These are phyloP conservation scores for Synanthedon andrenaeformis DNA, from an alignment of 2,888 invertebrate species.

Conservation along the genomic window DNA sequence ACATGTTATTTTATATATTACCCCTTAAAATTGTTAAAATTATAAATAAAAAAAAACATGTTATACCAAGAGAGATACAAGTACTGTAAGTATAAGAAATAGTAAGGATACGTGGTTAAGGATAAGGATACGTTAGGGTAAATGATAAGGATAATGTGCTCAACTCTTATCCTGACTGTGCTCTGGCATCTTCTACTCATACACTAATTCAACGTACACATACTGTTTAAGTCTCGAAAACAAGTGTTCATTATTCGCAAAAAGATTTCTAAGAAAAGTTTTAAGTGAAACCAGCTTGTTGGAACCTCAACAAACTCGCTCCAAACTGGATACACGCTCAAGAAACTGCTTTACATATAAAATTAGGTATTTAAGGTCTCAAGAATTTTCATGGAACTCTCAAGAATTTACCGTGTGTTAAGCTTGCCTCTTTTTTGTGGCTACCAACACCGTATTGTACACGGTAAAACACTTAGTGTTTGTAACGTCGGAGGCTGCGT, in stretches of 20 bases:
- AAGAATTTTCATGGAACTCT: not conserved
- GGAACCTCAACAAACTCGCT: not conserved
- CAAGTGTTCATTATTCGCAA: not conserved
- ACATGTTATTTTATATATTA: too few species aligned
- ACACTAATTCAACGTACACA: too few species aligned
- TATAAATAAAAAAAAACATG: too few species aligned
- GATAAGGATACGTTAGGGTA: too few species aligned
- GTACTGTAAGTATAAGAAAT: too few species aligned
- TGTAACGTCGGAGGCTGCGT: not conserved
- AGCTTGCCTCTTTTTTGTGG: not conserved
- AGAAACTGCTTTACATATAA: not conserved
- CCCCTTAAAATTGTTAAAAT: too few species aligned
- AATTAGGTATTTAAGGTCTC: not conserved
- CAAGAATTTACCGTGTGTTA: not conserved
- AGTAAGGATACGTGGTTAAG: too few species aligned
- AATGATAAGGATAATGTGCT: too few species aligned
- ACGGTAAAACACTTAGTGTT: constrained; percentile 4
- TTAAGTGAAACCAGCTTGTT: not conserved
- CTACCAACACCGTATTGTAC: not conserved
- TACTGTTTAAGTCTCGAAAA: too few species aligned
- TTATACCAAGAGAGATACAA: too few species aligned
- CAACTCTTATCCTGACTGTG: too few species aligned
- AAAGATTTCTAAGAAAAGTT: not conserved
- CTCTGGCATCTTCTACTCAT: too few species aligned
- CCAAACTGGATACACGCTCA: not conserved